A percentile compares a stretch with the other conserved stretches of the same genome.
phyloP scores from a whole-genome alignment of 2,888 invertebrate genomes.

The Pardosa pseudoannulata region DNA sequence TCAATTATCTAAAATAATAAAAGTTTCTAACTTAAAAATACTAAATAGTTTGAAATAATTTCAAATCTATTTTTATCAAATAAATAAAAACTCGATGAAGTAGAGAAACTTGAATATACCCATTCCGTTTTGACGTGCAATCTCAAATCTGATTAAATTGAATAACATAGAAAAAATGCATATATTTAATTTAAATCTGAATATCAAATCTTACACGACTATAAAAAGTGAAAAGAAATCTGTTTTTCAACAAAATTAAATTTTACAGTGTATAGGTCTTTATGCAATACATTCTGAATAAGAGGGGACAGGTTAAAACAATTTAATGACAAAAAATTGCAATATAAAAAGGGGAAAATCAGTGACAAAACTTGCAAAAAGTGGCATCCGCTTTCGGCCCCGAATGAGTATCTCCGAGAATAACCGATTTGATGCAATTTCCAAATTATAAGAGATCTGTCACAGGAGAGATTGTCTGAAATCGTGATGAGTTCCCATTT shows the following conservation, averaged over 20 bases:
- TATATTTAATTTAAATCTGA: neutral
- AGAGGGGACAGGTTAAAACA: conserved; percentile 8
- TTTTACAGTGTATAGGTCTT: conserved; percentile 24
- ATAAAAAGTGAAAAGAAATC: neutral
- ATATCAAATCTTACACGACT: neutral
- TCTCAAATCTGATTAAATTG: neutral
- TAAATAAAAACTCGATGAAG: no score
- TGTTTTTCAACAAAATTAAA: conserved; percentile 29
- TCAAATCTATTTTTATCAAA: no score
- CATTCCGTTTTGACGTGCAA: neutral
- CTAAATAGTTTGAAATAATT: no score
- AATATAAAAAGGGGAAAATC: neutral
- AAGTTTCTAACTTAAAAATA: no score
- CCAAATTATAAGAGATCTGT: conserved; percentile 45
- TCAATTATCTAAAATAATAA: no score
- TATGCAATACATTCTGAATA: neutral
- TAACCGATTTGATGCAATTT: conserved; percentile 64
- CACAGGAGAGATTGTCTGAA: conserved; percentile 46
- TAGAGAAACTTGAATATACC: no score
- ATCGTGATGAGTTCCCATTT: conserved; percentile 56
- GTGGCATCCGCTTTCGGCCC: conserved; percentile 67
- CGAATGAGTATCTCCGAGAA: conserved; percentile 55
- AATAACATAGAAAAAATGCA: neutral
- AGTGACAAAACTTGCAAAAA: conserved; percentile 6
- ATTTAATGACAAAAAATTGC: conserved; percentile 44